Percentiles rank a stretch among this genome's conserved stretches.
These are phyloP conservation scores for Lacanobia oleracea DNA, from an alignment of 2,888 invertebrate genomes.

Conservation along the genomic window DNA sequence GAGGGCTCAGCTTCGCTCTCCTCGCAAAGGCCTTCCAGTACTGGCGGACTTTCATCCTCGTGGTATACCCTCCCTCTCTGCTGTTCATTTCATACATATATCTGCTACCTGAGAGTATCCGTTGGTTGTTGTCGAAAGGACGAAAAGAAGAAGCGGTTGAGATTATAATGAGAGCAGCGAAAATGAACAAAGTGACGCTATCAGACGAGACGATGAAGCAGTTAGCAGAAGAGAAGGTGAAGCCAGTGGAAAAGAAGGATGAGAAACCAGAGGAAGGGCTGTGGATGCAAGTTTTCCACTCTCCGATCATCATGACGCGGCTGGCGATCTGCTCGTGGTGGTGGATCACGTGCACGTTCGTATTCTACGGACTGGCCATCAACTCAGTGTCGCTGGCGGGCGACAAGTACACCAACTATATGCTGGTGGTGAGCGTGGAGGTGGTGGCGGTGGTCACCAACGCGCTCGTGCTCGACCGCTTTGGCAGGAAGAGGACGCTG, in stretches of 20 bases:
- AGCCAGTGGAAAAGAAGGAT: slow-evolving; percentile 73
- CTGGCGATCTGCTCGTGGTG: slow-evolving; percentile 90
- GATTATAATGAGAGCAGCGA: slow-evolving; percentile 92
- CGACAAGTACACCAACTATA: slow-evolving; percentile 95
- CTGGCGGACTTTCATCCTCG: slow-evolving; percentile 93
- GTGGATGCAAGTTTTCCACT: slow-evolving; percentile 82
- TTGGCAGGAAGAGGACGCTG: slow-evolving; percentile 92
- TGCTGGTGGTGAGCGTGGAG: slow-evolving; percentile 92
- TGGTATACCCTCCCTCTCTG: slow-evolving; percentile 93
- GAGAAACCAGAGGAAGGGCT: slow-evolving; percentile 72
- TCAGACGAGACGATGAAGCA: slow-evolving; percentile 85
- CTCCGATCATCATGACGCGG: slow-evolving; percentile 84
- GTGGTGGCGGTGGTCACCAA: slow-evolving; percentile 93
- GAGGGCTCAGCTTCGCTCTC: slow-evolving; percentile 93
- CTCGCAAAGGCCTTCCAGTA: slow-evolving; percentile 93
- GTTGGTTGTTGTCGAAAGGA: slow-evolving; percentile 94
- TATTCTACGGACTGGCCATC: slow-evolving; percentile 95
- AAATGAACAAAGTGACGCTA: slow-evolving; percentile 90
- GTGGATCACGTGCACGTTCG: slow-evolving; percentile 95
- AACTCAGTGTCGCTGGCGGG: slow-evolving; percentile 94
- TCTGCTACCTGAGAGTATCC: slow-evolving; percentile 93
- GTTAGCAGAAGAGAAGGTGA: slow-evolving; percentile 81
- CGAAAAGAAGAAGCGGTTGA: slow-evolving; percentile 92
- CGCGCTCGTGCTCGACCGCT: slow-evolving; percentile 91
- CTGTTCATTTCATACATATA: slow-evolving; percentile 93